Evolutionary conservation across 2,113 vertebrate genomes (phyloP), one percentile per base, ranked within the genome.

Genomic region (Poicephalus gulielmi): DNA sequence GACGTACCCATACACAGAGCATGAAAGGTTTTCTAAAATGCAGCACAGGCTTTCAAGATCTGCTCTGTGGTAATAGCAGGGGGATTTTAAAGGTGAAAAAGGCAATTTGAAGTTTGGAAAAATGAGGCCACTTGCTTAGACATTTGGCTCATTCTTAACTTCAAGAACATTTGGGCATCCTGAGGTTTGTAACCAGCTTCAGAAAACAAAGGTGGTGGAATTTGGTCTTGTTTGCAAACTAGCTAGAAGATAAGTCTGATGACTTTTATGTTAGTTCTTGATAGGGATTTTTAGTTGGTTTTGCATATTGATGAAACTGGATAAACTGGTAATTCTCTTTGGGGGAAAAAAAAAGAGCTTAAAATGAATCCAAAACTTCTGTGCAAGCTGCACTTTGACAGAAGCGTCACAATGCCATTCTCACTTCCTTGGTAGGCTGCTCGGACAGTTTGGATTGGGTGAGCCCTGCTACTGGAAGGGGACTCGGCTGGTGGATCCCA

Each of bases 71-170:
- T 74, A 66, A 74, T 85, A 59, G 82, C 84, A 62, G 70, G 49
- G 73, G 33, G 31, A 37, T 49, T 86, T 55, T 85, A 67, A 67
- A 93, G 88, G 88, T 83, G 92, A 80, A 83, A 91, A 88, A 88
- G 85, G 78, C 63, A 92, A 47, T 57, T 22, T 37, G 82, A 76
- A 63, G 28, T 24, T 93, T 83, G 44, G 53, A 83, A 77, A 93
- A 93, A 76, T 13, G 33, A 92, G 82, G 44, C 39, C 44, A 11
- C 74, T 93, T n/a, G 39, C 74, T 92, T 55, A 33, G 69, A 39
- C 55, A 43, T 49, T 76, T 66, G 52, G 37, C 18, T 85, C 14
- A 2, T 30, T 82, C 43, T n/a, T n/a, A 8, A 60, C 74, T 91
- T 94, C 88, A 90, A 80, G 90, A 70, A 41, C 35, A 62, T 44